Conservation (phyloP, 2,888 invertebrate genomes). For the Ditula angustiorana region DNA sequence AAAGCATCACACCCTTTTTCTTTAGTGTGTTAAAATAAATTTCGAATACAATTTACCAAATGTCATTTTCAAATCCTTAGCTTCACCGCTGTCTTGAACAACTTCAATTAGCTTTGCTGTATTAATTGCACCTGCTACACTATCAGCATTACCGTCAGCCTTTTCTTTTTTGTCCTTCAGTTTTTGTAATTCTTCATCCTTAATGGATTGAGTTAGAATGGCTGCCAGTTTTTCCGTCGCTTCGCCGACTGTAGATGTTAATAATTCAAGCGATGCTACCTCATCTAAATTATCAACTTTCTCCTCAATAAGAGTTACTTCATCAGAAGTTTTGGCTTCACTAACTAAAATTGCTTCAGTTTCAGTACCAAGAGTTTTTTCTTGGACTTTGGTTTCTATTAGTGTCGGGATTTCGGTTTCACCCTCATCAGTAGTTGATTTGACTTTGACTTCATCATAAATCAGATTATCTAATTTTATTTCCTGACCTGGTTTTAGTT, state of each 20-base stretch:
- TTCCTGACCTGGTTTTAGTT: background rate
- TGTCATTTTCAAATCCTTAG: slow-evolving; percentile 20
- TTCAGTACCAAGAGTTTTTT: background rate
- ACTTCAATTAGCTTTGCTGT: background rate
- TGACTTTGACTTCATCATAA: background rate
- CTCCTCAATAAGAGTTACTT: background rate
- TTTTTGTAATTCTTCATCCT: slow-evolving; percentile 24
- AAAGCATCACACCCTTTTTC: background rate
- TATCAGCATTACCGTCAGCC: background rate
- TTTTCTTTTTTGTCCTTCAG: background rate
- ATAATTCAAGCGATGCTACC: slow-evolving; percentile 18
- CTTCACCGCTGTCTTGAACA: background rate
- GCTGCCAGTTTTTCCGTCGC: slow-evolving; percentile 31
- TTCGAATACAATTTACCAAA: slow-evolving; percentile 27
- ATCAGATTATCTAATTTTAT: background rate
- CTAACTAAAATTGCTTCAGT: background rate
- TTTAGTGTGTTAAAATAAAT: background rate
- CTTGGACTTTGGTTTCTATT: background rate
- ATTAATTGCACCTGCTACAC: background rate
- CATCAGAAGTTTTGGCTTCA: background rate
- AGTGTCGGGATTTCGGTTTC: background rate
- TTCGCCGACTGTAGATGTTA: slow-evolving; percentile 27
- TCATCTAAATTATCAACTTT: slow-evolving; percentile 7
- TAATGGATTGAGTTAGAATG: slow-evolving; percentile 31
- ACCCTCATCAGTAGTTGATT: background rate